These are phyloP conservation scores for Lagorchestes hirsutus DNA, from an alignment of 2,797 vertebrate genomes.

Conservation along the genomic window DNA sequence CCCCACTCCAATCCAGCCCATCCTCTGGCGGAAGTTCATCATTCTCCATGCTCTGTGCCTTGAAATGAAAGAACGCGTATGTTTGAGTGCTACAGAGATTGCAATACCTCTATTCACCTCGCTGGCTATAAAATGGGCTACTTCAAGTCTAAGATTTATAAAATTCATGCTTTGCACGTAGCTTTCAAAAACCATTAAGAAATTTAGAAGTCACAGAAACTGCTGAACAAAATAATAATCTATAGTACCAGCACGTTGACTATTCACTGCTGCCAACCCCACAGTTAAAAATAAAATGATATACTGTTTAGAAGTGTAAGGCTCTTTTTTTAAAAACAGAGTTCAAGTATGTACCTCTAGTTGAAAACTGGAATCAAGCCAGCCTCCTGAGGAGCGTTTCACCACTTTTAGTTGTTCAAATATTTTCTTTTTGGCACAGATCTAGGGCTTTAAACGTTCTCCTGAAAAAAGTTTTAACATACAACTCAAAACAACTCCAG, in stretches of 20 bases:
- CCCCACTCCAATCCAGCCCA: slow-evolving; percentile 96
- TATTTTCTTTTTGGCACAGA: slow-evolving; percentile 23
- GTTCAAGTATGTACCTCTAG: slow-evolving; percentile 6
- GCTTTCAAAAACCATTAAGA: slow-evolving; percentile 14
- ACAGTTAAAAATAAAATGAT: slow-evolving; percentile 25
- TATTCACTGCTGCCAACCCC: background rate
- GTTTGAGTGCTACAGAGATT: slow-evolving; percentile 37
- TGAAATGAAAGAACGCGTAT: slow-evolving; percentile 49
- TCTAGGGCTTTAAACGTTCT: slow-evolving; percentile 23
- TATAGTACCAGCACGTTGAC: background rate
- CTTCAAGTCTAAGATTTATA: slow-evolving; percentile 6
- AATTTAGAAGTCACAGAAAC: slow-evolving; percentile 40
- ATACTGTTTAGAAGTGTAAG: slow-evolving; percentile 10
- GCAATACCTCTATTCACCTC: background rate
- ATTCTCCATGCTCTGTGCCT: slow-evolving; percentile 98
- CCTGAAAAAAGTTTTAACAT: slow-evolving; percentile 20
- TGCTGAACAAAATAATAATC: background rate
- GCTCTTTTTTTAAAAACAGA: background rate
- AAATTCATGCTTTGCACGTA: background rate
- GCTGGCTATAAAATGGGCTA: slow-evolving; percentile 31
- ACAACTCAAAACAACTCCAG: slow-evolving; percentile 1
- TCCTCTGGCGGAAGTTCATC: slow-evolving; percentile 99
- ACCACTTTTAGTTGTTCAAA: slow-evolving; percentile 24
- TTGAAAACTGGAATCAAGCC: slow-evolving; percentile 29
- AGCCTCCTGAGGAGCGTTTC: slow-evolving; percentile 26